phyloP scores from a whole-genome alignment of 2,797 vertebrate genomes.

The Otus scops region DNA sequence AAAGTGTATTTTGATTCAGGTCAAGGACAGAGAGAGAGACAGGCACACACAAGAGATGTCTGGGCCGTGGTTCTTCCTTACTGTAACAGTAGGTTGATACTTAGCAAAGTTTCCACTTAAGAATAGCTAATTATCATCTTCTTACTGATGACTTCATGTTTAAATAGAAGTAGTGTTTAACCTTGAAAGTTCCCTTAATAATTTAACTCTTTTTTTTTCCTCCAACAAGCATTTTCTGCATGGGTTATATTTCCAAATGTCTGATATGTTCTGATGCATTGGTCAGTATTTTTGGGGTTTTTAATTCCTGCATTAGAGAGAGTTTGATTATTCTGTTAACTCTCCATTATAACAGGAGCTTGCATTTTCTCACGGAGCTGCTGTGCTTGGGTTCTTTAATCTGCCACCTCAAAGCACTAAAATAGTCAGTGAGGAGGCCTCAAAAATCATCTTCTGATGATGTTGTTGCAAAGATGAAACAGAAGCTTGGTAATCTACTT shows the following conservation, averaged over 20 bases:
- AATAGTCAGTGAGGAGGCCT: not conserved
- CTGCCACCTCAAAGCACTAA: not conserved
- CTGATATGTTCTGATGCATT: not conserved
- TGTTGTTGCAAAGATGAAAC: not conserved
- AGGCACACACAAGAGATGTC: rapidly evolving
- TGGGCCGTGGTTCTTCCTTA: not conserved
- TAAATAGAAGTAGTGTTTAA: not conserved
- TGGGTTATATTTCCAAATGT: not conserved
- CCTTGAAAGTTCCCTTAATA: not conserved
- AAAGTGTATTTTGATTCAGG: not conserved
- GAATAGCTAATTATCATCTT: not conserved
- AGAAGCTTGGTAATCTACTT: not conserved
- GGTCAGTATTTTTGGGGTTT: not conserved
- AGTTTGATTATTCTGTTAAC: not conserved
- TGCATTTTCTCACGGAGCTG: not conserved
- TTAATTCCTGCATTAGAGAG: not conserved
- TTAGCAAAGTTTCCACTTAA: not conserved
- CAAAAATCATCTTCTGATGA: not conserved
- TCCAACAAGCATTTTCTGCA: not conserved
- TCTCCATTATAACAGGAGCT: not conserved
- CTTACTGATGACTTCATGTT: not conserved
- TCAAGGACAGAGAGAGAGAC: not conserved
- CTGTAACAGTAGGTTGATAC: not conserved
- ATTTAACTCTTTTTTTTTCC: not conserved
- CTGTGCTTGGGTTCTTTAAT: not conserved